Base-by-base conservation (phyloP, 1,140 invertebrate genomes). In the Neodiprion virginianus region DNA sequence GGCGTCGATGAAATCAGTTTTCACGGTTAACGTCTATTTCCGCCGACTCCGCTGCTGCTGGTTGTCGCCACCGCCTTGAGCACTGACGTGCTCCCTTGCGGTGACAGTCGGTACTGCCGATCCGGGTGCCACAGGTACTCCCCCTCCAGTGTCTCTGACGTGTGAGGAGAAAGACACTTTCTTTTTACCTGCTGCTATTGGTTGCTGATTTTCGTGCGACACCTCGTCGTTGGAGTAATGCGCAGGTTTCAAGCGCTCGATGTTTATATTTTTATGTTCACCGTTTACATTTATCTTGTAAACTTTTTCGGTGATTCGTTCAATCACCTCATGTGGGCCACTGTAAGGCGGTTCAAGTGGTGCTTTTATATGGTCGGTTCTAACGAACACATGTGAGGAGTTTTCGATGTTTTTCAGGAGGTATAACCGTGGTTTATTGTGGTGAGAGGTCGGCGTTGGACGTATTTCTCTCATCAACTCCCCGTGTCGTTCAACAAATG, bases 211-310 rank as follows among this genome's bases (percentile, higher is more conserved):
- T 17, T 9, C n/a, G 1, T 68, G n/a, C 2, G n/a, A 8, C n/a
- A 28, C 17, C 21, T 68, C n/a, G 8, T 69, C 68, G 21, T 68
- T 17, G 8, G 67, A 23, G n/a, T 8, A 68, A 50, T 71, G 47
- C 7, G 68, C 68, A 69, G 70, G 49, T 23, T 72, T 72, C 28
- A 72, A 21, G 53, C 70, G n/a, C 28, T 72, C 70, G 48, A 72
- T 61, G 8, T n/a, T n/a, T 7, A 72, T 53, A n/a, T 47, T 53
- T 12, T 72, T 48, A 21, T 71, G 67, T 75, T 78, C 80, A 8
- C 77, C 82, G 48, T 78, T 79, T 1, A 80, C 74, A 1, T 80
- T 74, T 1, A 83, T 9, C 48, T 76, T 77, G 71, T 28, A 72
- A 48, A 72, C 61, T 67, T n/a, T 40, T 17, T 77, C 76, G 7